Evolutionary conservation across 1,140 invertebrate species (phyloP).

Genomic region (Drosophila pallidifrons): DNA sequence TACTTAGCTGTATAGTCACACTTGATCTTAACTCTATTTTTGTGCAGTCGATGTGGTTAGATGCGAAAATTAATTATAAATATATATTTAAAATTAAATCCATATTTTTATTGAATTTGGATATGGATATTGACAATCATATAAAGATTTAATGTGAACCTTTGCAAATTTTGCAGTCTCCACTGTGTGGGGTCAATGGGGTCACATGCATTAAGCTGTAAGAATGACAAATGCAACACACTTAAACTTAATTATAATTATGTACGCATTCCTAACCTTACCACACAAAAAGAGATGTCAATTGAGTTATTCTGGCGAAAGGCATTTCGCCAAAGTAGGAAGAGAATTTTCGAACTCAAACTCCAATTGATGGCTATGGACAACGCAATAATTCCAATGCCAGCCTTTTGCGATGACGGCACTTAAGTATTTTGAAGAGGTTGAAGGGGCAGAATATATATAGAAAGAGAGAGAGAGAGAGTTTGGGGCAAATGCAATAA

Average conservation of each 20-base stretch:
- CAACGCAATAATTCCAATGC: slow-evolving; percentile 55
- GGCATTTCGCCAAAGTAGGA: background rate
- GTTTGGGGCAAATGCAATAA: slow-evolving; percentile 65
- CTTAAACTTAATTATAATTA: background rate
- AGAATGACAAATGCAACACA: background rate
- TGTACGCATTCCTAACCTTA: background rate
- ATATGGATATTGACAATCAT: no score
- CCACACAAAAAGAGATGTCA: background rate
- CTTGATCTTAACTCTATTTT: no score
- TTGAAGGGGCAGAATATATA: background rate
- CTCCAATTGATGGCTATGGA: slow-evolving; percentile 42
- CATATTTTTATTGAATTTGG: no score
- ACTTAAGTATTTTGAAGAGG: slow-evolving; percentile 26
- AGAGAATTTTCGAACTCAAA: background rate
- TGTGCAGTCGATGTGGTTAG: no score
- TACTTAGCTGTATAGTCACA: no score
- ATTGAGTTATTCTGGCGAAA: background rate
- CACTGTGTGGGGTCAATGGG: no score
- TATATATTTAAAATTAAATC: no score
- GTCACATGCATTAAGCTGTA: no score
- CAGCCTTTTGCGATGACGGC: slow-evolving; percentile 46
- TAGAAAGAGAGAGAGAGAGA: no score
- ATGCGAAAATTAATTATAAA: no score
- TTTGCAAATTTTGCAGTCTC: no score
- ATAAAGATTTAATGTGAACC: no score